phyloP scores from a whole-genome alignment of 64 coral and sea anemone species.

The Exaiptasia diaphana region DNA sequence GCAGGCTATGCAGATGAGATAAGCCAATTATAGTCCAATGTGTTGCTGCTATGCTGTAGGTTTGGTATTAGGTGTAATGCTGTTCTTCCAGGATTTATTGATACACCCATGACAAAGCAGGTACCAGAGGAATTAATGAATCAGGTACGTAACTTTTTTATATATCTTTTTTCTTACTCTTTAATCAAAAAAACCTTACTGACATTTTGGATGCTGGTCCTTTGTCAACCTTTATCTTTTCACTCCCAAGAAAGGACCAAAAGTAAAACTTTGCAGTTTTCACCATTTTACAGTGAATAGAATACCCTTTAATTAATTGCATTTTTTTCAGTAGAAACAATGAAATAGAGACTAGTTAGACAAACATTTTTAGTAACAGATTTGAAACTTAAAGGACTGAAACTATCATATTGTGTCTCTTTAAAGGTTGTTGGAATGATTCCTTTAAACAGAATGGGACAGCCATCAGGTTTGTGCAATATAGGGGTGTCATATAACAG shows the following conservation, averaged over 20 bases:
- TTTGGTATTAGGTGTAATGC: conserved; percentile 96
- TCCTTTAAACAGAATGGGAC: conserved; percentile 32
- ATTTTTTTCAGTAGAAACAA: too few species aligned
- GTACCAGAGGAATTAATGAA: conserved; percentile 64
- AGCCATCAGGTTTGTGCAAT: conserved; percentile 54
- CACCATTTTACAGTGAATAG: too few species aligned
- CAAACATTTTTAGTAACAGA: too few species aligned
- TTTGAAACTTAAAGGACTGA: too few species aligned
- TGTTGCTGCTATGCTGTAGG: too few species aligned
- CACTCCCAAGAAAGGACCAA: too few species aligned
- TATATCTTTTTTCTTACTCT: not conserved
- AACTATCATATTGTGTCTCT: not conserved
- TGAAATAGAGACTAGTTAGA: too few species aligned
- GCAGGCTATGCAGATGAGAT: too few species aligned
- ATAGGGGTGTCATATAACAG: not conserved
- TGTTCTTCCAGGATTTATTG: conserved; percentile 82
- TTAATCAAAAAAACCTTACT: too few species aligned
- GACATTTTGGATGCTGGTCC: not conserved
- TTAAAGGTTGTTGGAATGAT: conserved; percentile 23
- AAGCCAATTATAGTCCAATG: too few species aligned
- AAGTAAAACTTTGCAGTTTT: too few species aligned
- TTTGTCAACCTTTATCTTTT: not conserved
- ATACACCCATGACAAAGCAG: conserved; percentile 76
- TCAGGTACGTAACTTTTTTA: conserved; percentile 5
- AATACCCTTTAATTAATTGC: too few species aligned